phyloP scores from a whole-genome alignment of 2,888 invertebrate species.

The Ormyrus labotus region DNA sequence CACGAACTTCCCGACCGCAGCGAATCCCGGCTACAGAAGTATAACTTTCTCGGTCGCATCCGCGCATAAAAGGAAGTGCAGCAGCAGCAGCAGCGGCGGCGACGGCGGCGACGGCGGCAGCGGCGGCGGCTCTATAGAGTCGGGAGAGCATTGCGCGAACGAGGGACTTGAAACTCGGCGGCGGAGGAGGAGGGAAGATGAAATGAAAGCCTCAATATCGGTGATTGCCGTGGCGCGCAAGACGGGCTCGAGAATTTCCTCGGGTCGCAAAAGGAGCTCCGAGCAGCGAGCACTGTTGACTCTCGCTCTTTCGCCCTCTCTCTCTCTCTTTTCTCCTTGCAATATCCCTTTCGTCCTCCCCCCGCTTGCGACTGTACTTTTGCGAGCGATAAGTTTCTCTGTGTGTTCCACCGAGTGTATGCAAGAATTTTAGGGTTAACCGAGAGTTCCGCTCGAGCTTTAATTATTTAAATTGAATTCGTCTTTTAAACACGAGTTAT shows the following conservation, averaged over 20 bases:
- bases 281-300: conserved; percentile 60
- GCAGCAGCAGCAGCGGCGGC: no score
- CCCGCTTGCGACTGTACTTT: not conserved
- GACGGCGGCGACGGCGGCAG: no score
- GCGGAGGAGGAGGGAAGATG: conserved; percentile 63
- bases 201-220: conserved; percentile 76
- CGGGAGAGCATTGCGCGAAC: not conserved
- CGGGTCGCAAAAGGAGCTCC: conserved; percentile 66
- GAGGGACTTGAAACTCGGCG: not conserved
- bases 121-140: not conserved
- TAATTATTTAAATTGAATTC: no score
- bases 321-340: conserved; percentile 51
- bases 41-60: conserved; percentile 15
- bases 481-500: no score
- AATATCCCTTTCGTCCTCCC: conserved; percentile 1
- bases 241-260: conserved; percentile 67
- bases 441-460: no score
- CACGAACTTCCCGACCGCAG: not conserved
- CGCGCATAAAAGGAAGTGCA: conserved; percentile 38
- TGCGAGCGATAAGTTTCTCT: not conserved
- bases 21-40: not conserved
- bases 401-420: not conserved
- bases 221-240: conserved; percentile 72
- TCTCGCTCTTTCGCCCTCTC: conserved; percentile 55
- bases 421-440: no score